Percentiles rank a stretch among this genome's conserved stretches.
Evolutionary conservation across 2,888 invertebrate species (phyloP).

Genomic region (Koerneria pararmatus): DNA sequence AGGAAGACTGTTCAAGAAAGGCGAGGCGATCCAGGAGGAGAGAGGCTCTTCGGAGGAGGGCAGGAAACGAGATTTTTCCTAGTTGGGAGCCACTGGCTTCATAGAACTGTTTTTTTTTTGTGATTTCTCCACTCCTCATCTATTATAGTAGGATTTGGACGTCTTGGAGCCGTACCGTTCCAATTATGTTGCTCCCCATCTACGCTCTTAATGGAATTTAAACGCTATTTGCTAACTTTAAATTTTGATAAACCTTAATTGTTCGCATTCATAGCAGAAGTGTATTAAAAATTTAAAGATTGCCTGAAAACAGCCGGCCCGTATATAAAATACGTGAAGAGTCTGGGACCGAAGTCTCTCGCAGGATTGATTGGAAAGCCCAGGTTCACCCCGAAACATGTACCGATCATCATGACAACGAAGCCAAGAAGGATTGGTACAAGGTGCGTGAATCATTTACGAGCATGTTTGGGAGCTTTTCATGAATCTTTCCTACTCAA

Average conservation of each 20-base stretch:
- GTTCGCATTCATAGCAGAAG: no score
- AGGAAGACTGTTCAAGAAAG: no score
- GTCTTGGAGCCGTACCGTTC: neutral
- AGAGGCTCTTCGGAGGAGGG: no score
- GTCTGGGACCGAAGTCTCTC: conserved; percentile 52
- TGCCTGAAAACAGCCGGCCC: conserved; percentile 48
- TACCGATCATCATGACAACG: conserved; percentile 48
- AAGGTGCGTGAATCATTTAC: no score
- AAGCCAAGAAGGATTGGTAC: conserved; percentile 46
- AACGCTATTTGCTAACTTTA: neutral
- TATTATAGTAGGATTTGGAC: no score
- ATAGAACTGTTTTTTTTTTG: no score
- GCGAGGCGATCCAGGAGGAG: no score
- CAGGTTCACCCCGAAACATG: conserved; percentile 48
- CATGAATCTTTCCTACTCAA: no score
- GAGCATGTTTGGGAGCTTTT: no score
- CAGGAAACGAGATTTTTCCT: no score
- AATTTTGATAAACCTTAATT: neutral
- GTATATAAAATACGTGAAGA: conserved; percentile 49
- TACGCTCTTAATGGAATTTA: neutral
- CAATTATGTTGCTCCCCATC: neutral
- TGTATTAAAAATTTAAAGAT: conserved; percentile 16
- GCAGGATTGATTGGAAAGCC: conserved; percentile 46
- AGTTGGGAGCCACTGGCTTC: no score
- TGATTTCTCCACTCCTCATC: no score